Percentiles rank a stretch among this genome's conserved stretches.
Conservation (phyloP, 2,113 vertebrate genomes). For the Thinocorus orbignyianus region DNA sequence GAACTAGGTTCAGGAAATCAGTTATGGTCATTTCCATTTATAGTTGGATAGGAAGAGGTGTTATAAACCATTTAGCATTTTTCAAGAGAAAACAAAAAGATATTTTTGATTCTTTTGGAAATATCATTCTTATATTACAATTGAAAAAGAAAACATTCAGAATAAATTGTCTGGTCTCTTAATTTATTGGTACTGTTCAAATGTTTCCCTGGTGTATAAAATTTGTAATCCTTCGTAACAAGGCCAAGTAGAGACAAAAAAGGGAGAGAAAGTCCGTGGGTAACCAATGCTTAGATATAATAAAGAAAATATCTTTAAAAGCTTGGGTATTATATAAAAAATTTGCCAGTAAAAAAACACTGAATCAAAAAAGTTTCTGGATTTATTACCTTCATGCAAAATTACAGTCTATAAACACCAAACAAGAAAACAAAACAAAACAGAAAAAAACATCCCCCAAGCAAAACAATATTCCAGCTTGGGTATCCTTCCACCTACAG, state of each 20-base stretch:
- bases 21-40: neutral
- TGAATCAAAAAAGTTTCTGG: neutral
- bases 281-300: neutral
- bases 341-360: neutral
- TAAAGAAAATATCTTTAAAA: neutral
- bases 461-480: neutral
- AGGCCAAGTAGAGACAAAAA: slow-evolving; percentile 28
- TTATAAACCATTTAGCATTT: neutral
- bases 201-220: slow-evolving; percentile 17
- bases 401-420: neutral
- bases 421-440: neutral
- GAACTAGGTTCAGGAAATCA: neutral
- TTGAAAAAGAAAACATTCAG: neutral
- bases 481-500: neutral
- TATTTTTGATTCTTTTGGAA: neutral
- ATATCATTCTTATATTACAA: neutral
- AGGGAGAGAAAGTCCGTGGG: neutral
- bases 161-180: neutral
- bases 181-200: slow-evolving; percentile 28
- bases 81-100: neutral
- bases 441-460: neutral
- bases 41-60: neutral
- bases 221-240: slow-evolving; percentile 15
- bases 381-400: neutral
- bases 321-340: neutral